phyloP scores from a whole-genome alignment of 64 coral and sea anemone genomes.

The Pachyseris speciosa region DNA sequence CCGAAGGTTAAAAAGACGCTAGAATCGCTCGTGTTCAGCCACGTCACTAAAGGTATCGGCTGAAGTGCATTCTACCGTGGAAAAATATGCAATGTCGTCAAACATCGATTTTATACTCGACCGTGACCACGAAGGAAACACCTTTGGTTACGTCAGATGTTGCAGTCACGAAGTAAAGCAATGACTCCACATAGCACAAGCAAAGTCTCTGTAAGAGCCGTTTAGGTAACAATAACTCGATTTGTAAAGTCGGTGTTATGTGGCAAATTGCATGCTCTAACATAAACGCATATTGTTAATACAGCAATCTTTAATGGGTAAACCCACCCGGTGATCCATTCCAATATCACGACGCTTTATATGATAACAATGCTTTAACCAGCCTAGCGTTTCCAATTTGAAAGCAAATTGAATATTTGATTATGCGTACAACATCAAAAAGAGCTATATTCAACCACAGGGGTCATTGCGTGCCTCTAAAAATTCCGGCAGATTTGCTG shows the following conservation, averaged over 20 bases:
- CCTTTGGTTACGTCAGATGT: background rate
- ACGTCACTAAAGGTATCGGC: background rate
- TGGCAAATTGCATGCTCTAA: background rate
- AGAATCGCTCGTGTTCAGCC: constrained; percentile 4
- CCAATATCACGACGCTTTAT: background rate
- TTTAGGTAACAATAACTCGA: too few relatives aligned
- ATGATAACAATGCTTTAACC: background rate
- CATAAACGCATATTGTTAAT: background rate
- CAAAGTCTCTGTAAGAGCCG: too few relatives aligned
- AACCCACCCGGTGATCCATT: background rate
- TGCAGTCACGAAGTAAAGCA: constrained; percentile 8
- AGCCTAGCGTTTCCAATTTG: background rate
- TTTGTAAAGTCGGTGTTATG: background rate
- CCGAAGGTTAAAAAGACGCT: background rate
- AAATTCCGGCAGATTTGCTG: background rate
- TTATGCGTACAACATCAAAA: background rate
- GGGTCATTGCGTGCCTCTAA: background rate
- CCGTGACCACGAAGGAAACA: background rate
- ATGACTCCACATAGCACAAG: too few relatives aligned
- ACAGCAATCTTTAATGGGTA: background rate
- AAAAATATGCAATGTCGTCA: constrained; percentile 13
- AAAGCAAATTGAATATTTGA: background rate
- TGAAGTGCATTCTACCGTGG: constrained; percentile 22
- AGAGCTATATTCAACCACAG: background rate
- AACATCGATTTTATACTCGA: background rate